Base-by-base conservation (phyloP, 2,113 vertebrate species). In the Lontra canadensis region DNA sequence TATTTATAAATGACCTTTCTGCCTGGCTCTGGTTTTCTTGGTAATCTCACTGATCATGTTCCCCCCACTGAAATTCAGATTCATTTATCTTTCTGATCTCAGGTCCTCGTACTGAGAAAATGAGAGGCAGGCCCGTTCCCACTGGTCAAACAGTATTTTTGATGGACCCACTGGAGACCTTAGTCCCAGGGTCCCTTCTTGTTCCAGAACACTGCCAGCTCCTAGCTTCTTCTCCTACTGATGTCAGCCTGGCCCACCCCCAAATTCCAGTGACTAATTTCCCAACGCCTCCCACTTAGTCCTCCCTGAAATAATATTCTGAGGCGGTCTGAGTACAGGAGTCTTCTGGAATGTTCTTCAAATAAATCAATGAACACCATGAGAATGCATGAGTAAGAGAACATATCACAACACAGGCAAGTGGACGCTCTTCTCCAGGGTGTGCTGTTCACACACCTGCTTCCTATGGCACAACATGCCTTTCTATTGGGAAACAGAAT, bases 281-380 rank as follows among this genome's bases (percentile, higher is more conserved):
- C 55, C 55, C 69, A 86, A 49, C 0, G 4, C 87, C 86, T 97
- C 87, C 92, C 44, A 81, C 90, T 90, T 26, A 39, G 47, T 29
- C 1, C 23, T 92, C 69, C 36, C 67, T 94, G 87, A 89, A 83
- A 96, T 85, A 79, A 74, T 89, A 71, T 86, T 93, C 86, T 0
- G 23, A 95, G 59, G 93, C 55, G 4, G 47, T 65, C 84, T 18
- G 26, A 52, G 44, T 10, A 42, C 71, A 47, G 71, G 81, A 84
- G 39, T 23, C 79, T 74, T 92, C 71, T 80, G 78, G 96, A 95
- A 95, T 73, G 90, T 63, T 80, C 85, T 95, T 87, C 89, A 89
- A 31, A 34, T 83, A 80, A 85, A 82, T 89, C 86, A 94, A 10
- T 3, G 61, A 81, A 44, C 13, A 59, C 49, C 36, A 4, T 0